Evolutionary conservation across 2,113 vertebrate genomes (phyloP), one percentile per base, ranked within the genome.

Genomic region (Typhlomys cinereus): DNA sequence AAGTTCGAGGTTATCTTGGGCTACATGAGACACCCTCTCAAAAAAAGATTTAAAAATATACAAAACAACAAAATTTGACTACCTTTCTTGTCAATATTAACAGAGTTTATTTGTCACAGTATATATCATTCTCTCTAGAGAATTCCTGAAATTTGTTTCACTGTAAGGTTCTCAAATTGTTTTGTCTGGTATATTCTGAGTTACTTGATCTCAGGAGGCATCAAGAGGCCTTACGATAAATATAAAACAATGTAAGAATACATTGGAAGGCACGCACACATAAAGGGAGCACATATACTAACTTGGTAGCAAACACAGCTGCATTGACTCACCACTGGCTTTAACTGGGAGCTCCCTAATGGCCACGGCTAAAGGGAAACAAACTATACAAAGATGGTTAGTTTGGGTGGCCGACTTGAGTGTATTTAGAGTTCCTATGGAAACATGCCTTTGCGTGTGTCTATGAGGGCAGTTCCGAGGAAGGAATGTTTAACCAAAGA

Each of bases 61-160:
- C n/a, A n/a, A n/a, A n/a, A n/a, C n/a, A n/a, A n/a, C n/a, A n/a
- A n/a, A n/a, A n/a, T n/a, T n/a, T n/a, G n/a, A n/a, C 87, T 3
- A 79, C 31, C 23, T n/a, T 86, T 88, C 23, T 73, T 69, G 21
- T 92, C 57, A 76, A 13, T 82, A 88, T 64, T 92, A 88, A 82
- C 36, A 88, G 31, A 39, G 29, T n/a, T 89, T 90, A 89, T 8
- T 13, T 70, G 82, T 85, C 7, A 7, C 7, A 85, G 7, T 52
- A 50, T 4, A 48, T 48, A 78, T 17, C 8, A 81, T 73, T 89
- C 48, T 95, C 39, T 94, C 21, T 41, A 48, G 12, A 39, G 46
- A 52, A 80, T 78, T 54, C 34, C 46, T 95, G 29, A 84, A 93
- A 87, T 76, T 82, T 41, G n/a, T 52, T 82, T 82, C 79, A 66